These are phyloP conservation scores for Atopsyche davidsoni DNA, from an alignment of 1,140 invertebrate species.

Conservation along the genomic window DNA sequence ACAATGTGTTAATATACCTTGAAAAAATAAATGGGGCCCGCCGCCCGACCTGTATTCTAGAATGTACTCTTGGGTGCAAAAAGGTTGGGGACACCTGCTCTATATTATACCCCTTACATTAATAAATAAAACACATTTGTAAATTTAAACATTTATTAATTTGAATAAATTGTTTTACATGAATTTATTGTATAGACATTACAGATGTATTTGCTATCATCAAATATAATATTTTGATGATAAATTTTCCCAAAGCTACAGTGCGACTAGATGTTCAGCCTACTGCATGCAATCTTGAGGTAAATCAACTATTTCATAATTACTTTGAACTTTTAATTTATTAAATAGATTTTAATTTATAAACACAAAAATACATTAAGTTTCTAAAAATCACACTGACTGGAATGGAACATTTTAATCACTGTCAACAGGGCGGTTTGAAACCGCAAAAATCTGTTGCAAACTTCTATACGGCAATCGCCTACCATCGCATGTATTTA, in stretches of 20 bases:
- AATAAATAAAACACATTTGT: slow-evolving; percentile 15
- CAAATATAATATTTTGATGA: slow-evolving; percentile 24
- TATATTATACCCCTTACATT: too few species aligned
- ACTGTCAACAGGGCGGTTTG: slow-evolving; percentile 13
- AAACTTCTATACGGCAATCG: too few species aligned
- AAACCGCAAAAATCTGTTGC: too few species aligned
- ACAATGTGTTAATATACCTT: too few species aligned
- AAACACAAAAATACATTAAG: slow-evolving; percentile 27
- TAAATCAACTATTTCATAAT: slow-evolving; percentile 4
- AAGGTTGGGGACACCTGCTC: too few species aligned
- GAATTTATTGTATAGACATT: slow-evolving; percentile 25
- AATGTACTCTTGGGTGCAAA: too few species aligned
- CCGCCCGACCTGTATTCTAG: too few species aligned
- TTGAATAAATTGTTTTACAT: slow-evolving; percentile 23
- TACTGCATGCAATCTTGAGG: slow-evolving; percentile 6
- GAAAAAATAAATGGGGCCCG: too few species aligned
- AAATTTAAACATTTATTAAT: slow-evolving; percentile 25
- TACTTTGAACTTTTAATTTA: slow-evolving; percentile 6
- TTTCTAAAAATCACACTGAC: slow-evolving; percentile 27
- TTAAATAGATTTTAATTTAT: not conserved
- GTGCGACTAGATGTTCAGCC: slow-evolving; percentile 4
- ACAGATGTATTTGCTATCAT: slow-evolving; percentile 27
- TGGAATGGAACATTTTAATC: slow-evolving; percentile 31
- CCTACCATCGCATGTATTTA: too few species aligned
- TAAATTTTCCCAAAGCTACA: slow-evolving; percentile 10